Conservation (phyloP, 2,888 invertebrate genomes). For the Cosmopolites sordidus region DNA sequence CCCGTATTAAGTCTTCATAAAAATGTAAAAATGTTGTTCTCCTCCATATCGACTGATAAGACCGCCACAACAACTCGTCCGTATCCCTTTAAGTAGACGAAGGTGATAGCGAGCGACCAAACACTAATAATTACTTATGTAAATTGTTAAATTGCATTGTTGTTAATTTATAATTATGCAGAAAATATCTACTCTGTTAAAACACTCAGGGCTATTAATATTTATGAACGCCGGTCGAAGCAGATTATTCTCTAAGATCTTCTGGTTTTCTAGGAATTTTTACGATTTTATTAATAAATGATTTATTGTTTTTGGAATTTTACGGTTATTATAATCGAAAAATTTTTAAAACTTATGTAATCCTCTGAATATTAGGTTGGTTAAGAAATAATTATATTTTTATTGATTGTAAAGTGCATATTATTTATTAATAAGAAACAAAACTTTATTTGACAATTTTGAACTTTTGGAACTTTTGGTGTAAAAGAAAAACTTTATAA, state of each 20-base stretch:
- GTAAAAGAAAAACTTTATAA: too few relatives aligned
- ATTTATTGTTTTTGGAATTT: too few relatives aligned
- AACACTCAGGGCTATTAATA: slow-evolving; percentile 24
- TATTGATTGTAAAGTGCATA: too few relatives aligned
- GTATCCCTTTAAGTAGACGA: slow-evolving; percentile 3
- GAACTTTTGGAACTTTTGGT: too few relatives aligned
- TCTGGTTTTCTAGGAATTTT: neutral
- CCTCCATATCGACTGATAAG: slow-evolving; percentile 12
- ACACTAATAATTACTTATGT: slow-evolving; percentile 28
- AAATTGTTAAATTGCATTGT: slow-evolving; percentile 25
- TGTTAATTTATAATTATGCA: slow-evolving; percentile 27
- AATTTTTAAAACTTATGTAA: too few relatives aligned
- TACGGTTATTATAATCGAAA: too few relatives aligned
- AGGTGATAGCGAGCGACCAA: slow-evolving; percentile 23
- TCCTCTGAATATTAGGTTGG: too few relatives aligned
- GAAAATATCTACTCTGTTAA: slow-evolving; percentile 20
- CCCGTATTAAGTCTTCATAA: slow-evolving; percentile 1
- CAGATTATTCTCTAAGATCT: neutral
- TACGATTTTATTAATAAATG: slow-evolving; percentile 1
- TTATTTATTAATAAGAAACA: too few relatives aligned
- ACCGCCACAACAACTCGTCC: slow-evolving; percentile 7
- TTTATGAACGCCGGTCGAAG: slow-evolving; percentile 17
- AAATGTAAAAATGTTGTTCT: slow-evolving; percentile 4
- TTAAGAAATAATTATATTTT: too few relatives aligned
- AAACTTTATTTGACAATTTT: too few relatives aligned